Evolutionary conservation across 2,113 vertebrate genomes (phyloP).

Genomic region (Formicarius rufipectus): DNA sequence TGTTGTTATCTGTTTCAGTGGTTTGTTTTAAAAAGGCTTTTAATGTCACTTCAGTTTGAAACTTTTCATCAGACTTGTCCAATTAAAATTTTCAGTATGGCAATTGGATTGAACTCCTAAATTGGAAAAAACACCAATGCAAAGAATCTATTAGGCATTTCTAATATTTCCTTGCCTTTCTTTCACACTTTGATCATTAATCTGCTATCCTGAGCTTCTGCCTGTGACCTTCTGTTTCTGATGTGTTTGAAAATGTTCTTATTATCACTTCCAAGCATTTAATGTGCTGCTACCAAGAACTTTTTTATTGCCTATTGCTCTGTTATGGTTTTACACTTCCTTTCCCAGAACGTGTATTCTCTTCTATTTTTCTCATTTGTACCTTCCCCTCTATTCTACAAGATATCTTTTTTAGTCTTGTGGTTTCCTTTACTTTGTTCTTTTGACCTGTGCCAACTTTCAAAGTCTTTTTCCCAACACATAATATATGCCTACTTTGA

Average conservation of each 20-base stretch:
- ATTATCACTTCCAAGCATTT: background rate
- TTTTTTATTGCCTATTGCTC: background rate
- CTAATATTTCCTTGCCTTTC: background rate
- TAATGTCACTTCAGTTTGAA: background rate
- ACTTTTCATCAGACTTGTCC: slow-evolving; percentile 1
- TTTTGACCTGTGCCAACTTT: background rate
- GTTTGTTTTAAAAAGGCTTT: slow-evolving; percentile 31
- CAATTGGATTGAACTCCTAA: background rate
- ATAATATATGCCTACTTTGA: background rate
- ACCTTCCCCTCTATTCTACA: background rate
- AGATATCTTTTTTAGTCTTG: background rate
- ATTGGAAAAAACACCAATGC: background rate
- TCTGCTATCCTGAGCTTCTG: background rate
- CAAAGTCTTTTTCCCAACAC: background rate
- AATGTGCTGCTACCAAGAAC: background rate
- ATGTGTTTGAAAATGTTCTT: background rate
- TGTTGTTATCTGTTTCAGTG: background rate
- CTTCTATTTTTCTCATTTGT: background rate
- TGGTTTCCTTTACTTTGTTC: background rate
- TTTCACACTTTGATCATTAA: background rate
- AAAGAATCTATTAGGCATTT: background rate
- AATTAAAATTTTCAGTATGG: background rate
- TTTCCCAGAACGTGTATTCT: background rate
- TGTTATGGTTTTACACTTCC: background rate
- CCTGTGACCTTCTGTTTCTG: background rate